Percentiles rank a stretch among this genome's conserved stretches.
Evolutionary conservation across 2,113 vertebrate genomes (phyloP).

Genomic region (Tachuris rubrigastra): DNA sequence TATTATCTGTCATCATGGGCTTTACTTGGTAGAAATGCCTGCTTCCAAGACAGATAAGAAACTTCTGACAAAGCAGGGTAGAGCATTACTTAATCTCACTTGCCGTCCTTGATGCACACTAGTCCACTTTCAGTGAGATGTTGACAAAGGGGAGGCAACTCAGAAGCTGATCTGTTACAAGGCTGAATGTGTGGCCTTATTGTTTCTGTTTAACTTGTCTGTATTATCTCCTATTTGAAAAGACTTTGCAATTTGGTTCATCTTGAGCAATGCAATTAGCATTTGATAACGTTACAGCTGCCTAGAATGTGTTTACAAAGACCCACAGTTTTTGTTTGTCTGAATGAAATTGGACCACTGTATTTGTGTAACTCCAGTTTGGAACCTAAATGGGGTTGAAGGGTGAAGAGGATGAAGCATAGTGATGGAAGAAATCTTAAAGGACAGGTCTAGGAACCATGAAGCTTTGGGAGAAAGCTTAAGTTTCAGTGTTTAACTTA

Average conservation of each 20-base stretch:
- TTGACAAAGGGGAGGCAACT: background rate
- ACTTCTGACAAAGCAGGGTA: background rate
- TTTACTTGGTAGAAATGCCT: background rate
- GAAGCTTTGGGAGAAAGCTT: background rate
- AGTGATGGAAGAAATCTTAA: background rate
- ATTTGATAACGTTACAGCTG: background rate
- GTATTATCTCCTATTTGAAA: background rate
- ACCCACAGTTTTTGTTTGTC: background rate
- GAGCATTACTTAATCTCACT: background rate
- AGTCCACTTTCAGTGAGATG: background rate
- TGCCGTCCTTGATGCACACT: background rate
- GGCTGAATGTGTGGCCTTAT: background rate
- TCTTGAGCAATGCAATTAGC: background rate
- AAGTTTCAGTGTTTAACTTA: background rate
- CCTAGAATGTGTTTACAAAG: background rate
- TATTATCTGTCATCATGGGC: background rate
- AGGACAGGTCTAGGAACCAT: background rate
- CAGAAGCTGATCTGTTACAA: background rate
- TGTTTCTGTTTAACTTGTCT: background rate
- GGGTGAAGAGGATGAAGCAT: background rate
- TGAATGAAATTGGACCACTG: background rate
- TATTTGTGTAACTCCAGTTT: background rate
- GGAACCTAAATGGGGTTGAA: background rate
- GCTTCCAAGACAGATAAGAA: background rate
- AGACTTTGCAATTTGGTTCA: background rate